phyloP scores from a whole-genome alignment of 2,888 invertebrate species.

The Endotricha flammealis region DNA sequence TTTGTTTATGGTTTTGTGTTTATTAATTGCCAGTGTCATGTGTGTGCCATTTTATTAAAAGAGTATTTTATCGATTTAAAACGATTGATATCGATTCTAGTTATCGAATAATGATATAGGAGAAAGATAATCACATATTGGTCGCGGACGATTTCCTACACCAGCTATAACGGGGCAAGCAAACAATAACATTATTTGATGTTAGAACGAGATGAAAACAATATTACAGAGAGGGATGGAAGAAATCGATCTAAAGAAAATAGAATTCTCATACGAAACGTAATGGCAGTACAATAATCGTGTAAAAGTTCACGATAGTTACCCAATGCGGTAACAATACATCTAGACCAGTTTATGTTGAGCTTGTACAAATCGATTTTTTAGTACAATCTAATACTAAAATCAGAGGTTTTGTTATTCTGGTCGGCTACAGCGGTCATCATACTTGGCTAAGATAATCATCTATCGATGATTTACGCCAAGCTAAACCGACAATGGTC shows the following conservation, averaged over 20 bases:
- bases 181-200: constrained; percentile 71
- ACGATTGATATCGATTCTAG: constrained; percentile 1
- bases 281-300: constrained; percentile 71
- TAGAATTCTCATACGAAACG: constrained; percentile 75
- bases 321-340: constrained; percentile 66
- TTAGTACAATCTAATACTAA: constrained; percentile 28
- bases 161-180: constrained; percentile 60
- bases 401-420: constrained; percentile 36
- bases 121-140: constrained; percentile 54
- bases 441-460: constrained; percentile 54
- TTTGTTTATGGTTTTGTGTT: background rate
- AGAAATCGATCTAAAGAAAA: constrained; percentile 62
- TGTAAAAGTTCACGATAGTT: constrained; percentile 76
- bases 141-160: constrained; percentile 51
- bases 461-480: constrained; percentile 74
- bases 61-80: background rate
- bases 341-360: constrained; percentile 37
- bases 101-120: constrained; percentile 17
- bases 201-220: constrained; percentile 40
- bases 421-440: constrained; percentile 61
- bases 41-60: background rate
- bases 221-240: constrained; percentile 39
- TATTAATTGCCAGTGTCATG: constrained; percentile 9
- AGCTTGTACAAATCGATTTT: constrained; percentile 47
- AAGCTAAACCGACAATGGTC: constrained; percentile 69